Evolutionary conservation across 2,888 invertebrate species (phyloP), one percentile per base, ranked within the genome.

Genomic region (Rhorus exstirpatorius): DNA sequence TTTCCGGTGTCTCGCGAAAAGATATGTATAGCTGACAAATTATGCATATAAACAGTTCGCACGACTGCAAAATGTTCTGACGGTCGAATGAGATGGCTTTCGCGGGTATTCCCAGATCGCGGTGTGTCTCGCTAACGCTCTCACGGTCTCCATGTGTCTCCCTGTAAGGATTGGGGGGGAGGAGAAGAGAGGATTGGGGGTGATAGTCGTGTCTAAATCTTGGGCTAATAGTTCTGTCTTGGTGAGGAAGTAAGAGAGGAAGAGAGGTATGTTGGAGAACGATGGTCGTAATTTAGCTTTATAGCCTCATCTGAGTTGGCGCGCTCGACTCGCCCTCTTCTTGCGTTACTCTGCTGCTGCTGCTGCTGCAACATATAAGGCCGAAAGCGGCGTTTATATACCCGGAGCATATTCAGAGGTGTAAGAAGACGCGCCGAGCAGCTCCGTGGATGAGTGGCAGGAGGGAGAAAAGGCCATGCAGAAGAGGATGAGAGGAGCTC

Each of bases 171-270:
- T n/a, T n/a, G n/a, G n/a, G n/a, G n/a, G n/a, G n/a, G n/a, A n/a
- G n/a, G n/a, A n/a, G n/a, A n/a, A n/a, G n/a, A n/a, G n/a, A n/a
- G 38, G 51, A 17, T n/a, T 12, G 61, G 17, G 68, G 61, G 74
- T 76, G 74, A 81, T 81, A 80, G 83, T 84, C 71, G 85, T 85
- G 86, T 86, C 86, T 88, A 87, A 88, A 90, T 90, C 88, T 87
- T 87, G 84, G 84, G 88, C 89, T 90, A 90, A 90, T 89, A 90
- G 89, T 90, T 88, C 87, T 84, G 87, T 86, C 87, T 85, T 79
- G 46, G 46, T 26, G 46, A 78, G 67, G 79, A 7, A 31, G 58
- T n/a, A 12, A 44, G 44, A 58, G 26, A 46, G 26, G 55, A 17
- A 26, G 24, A 55, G 24, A 21, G 17, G 35, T 49, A 17, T 1